These are phyloP conservation scores for Montipora sp. DNA, from an alignment of 64 coral and sea anemone species.

Conservation along the genomic window DNA sequence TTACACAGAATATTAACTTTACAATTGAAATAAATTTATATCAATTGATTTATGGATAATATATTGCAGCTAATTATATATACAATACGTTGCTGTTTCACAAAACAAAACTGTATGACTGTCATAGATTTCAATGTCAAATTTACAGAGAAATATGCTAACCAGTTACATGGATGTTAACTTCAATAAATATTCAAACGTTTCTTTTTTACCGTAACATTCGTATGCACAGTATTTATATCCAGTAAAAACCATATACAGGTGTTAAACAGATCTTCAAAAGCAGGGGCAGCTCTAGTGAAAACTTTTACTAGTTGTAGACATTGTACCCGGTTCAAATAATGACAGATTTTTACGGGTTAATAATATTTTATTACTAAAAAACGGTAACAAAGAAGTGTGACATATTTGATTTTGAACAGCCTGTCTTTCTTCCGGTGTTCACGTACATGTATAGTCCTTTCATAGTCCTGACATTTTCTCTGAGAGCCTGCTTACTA, in stretches of 20 bases:
- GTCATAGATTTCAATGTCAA: constrained; percentile 72
- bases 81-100: constrained; percentile 65
- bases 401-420: too few species aligned
- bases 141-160: constrained; percentile 68
- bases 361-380: too few species aligned
- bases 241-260: constrained; percentile 59
- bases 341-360: too few species aligned
- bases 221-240: constrained; percentile 64
- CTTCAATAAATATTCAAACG: constrained; percentile 71
- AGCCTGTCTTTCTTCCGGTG: too few species aligned
- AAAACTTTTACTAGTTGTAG: too few species aligned
- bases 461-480: too few species aligned
- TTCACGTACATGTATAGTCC: too few species aligned
- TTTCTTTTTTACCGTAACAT: constrained; percentile 60
- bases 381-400: too few species aligned
- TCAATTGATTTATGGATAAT: constrained; percentile 4
- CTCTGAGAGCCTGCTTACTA: too few species aligned
- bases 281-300: background rate
- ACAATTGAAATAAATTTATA: background rate
- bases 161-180: constrained; percentile 73
- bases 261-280: constrained; percentile 56
- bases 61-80: background rate
- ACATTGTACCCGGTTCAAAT: too few species aligned
- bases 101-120: constrained; percentile 57
- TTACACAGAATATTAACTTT: background rate